Base-by-base conservation (phyloP, 2,888 invertebrate species). In the Caenorhabditis sp. region DNA sequence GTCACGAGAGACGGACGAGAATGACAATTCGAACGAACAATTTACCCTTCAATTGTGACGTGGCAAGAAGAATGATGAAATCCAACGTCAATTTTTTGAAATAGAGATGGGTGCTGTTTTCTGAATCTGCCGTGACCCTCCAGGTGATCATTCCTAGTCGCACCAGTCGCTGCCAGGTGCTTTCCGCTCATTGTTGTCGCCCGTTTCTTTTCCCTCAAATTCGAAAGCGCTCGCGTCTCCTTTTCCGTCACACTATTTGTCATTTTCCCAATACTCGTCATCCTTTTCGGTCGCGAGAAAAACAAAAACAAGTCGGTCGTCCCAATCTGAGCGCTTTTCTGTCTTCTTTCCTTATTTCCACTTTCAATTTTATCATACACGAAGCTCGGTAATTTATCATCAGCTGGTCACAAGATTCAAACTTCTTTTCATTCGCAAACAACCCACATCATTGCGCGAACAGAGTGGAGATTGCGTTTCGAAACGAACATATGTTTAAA, bases 281-380 rank as follows among this genome's bases (percentile, higher is more conserved):
- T n/a, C 48, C 43, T 7, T 56, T 56, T 56, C 43, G 13, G 56
- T 43, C 43, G 0, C 13, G 27, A 13, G 59, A 48, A 59, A 15
- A 61, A 48, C 61, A 61, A 61, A 61, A 48, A 61, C 48, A 61
- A 61, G 37, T 37, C 37, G 20, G 5, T 20, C 4, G 17, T 48
- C 26, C 0, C 46, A 7, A 4, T 53, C 37, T 13, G 27, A 50
- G 27, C 41, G 26, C n/a, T 55, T 41, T 15, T 37, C 39, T 43
- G 9, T 22, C 56, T 9, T 37, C 17, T 17, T 9, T 27, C 17
- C 50, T 20, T 17, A 24, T 24, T 45, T 11, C n/a, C n/a, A n/a
- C n/a, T 45, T 45, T 22, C 20, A 11, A 5, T 45, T 50, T 20
- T n/a, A 20, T n/a, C 45, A 8, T 22, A 17, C 45, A 30, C 27